Conservation (phyloP, 1,140 invertebrate species). For the Lordiphosa stackelbergi region DNA sequence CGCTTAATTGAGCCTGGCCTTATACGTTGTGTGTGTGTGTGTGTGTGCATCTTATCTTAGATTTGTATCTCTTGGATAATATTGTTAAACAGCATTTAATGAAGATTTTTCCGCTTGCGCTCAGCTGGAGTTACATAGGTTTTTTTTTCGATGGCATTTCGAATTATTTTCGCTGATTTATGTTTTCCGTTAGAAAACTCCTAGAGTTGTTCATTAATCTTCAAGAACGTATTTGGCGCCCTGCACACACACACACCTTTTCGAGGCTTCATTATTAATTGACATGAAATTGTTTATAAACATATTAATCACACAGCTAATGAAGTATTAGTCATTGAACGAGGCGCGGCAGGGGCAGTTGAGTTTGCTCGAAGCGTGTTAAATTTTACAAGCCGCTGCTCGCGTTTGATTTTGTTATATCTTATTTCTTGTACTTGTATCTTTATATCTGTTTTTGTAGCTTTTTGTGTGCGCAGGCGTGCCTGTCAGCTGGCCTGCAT, state of each 20-base stretch:
- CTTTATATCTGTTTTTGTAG: constrained; percentile 10
- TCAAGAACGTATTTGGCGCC: constrained; percentile 46
- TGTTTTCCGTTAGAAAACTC: constrained; percentile 45
- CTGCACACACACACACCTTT: constrained; percentile 24
- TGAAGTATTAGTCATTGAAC: constrained; percentile 67
- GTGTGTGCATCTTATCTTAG: constrained; percentile 66
- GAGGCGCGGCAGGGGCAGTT: constrained; percentile 23
- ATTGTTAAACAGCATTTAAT: constrained; percentile 72
- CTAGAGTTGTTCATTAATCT: constrained; percentile 45
- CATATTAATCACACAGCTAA: constrained; percentile 71
- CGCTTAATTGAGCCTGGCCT: constrained; percentile 59
- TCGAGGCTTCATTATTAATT: constrained; percentile 58
- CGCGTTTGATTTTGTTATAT: constrained; percentile 20
- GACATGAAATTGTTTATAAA: constrained; percentile 73
- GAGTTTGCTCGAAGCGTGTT: constrained; percentile 36
- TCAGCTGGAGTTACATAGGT: constrained; percentile 40
- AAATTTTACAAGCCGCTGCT: constrained; percentile 42
- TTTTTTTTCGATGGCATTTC: constrained; percentile 36
- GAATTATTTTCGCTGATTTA: constrained; percentile 40
- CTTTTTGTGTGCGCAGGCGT: constrained; percentile 56
- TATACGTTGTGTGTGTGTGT: constrained; percentile 13
- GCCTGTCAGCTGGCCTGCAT: constrained; percentile 27
- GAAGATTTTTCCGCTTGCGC: constrained; percentile 60
- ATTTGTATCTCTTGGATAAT: constrained; percentile 68
- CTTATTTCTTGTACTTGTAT: constrained; percentile 33